A percentile compares a stretch with the other conserved stretches of the same genome.
Conservation (phyloP, 2,113 vertebrate genomes). For the Alligator mississippiensis region DNA sequence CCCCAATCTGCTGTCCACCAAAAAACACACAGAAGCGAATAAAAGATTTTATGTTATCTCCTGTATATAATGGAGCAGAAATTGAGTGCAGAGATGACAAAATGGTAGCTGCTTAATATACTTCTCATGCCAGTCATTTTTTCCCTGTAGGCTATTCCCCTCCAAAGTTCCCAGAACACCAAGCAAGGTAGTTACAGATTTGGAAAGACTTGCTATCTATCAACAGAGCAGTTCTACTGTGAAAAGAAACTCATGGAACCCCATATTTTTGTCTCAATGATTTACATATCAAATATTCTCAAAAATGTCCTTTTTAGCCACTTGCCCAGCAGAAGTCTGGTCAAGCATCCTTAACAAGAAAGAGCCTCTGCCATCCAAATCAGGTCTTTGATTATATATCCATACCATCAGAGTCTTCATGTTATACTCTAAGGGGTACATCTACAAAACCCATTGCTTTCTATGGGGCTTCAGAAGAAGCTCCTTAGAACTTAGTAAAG, state of each 20-base stretch:
- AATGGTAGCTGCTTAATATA: neutral
- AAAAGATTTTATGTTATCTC: neutral
- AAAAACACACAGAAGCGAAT: neutral
- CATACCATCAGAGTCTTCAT: neutral
- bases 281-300: neutral
- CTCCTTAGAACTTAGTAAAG: neutral
- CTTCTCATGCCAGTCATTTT: neutral
- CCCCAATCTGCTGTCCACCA: neutral
- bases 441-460: neutral
- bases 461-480: neutral
- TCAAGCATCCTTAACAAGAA: neutral
- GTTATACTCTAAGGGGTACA: neutral
- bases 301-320: neutral
- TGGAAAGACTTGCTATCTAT: neutral
- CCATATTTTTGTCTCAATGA: neutral
- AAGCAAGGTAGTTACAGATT: neutral
- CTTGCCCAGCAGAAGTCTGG: neutral
- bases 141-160: neutral
- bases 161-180: neutral
- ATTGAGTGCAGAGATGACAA: neutral
- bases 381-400: neutral
- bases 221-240: neutral
- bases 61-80: neutral
- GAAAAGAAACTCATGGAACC: neutral
- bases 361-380: constrained; percentile 28